phyloP scores from a whole-genome alignment of 2,888 invertebrate genomes.

The Chrysotoxum bicinctum region DNA sequence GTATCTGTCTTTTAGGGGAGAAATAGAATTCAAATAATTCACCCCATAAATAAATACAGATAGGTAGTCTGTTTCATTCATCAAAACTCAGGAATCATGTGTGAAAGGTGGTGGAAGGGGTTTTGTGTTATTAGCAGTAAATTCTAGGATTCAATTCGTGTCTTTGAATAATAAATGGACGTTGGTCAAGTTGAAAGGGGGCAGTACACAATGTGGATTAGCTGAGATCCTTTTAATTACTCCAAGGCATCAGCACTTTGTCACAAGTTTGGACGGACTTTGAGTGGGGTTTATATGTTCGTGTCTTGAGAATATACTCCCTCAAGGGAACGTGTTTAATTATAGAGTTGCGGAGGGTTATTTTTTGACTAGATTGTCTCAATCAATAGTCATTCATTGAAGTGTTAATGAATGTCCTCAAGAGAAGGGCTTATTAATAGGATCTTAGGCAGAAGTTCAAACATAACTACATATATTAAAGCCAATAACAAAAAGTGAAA shows the following conservation, averaged over 20 bases:
- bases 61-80: slow-evolving; percentile 28
- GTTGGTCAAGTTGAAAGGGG: slow-evolving; percentile 77
- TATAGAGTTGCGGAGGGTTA: neutral
- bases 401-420: slow-evolving; percentile 48
- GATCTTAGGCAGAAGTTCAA: neutral
- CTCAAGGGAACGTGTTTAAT: slow-evolving; percentile 25
- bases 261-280: slow-evolving; percentile 54
- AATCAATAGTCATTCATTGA: slow-evolving; percentile 48
- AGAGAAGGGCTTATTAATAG: slow-evolving; percentile 47
- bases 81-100: slow-evolving; percentile 48
- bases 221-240: slow-evolving; percentile 81
- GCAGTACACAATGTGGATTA: slow-evolving; percentile 75
- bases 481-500: no score
- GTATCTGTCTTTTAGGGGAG: neutral
- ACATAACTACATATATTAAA: neutral
- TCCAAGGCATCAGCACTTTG: slow-evolving; percentile 79
- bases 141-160: slow-evolving; percentile 58
- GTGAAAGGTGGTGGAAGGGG: slow-evolving; percentile 28
- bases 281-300: slow-evolving; percentile 35
- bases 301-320: slow-evolving; percentile 4
- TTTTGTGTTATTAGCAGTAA: slow-evolving; percentile 54
- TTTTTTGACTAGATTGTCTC: neutral
- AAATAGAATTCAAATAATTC: slow-evolving; percentile 21
- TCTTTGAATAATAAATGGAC: slow-evolving; percentile 78
- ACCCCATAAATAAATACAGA: neutral